Conservation (phyloP, 2,113 vertebrate species). For the Oreotragus oreotragus region DNA sequence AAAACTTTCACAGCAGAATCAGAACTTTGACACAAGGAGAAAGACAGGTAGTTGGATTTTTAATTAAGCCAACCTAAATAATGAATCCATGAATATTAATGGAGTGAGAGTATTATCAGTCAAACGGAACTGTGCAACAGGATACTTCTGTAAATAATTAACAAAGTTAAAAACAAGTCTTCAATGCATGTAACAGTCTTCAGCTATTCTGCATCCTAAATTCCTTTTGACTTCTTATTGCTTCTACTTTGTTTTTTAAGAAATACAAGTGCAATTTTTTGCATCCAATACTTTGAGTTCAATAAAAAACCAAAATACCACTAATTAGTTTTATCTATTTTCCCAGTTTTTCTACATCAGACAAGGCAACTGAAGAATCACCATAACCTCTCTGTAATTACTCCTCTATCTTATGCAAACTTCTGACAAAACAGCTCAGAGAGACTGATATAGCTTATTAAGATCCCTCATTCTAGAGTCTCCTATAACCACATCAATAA, state of each 20-base stretch:
- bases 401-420: not conserved
- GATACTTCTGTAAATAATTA: not conserved
- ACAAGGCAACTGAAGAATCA: not conserved
- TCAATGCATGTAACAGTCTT: not conserved
- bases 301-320: not conserved
- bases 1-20: not conserved
- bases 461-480: not conserved
- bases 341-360: not conserved
- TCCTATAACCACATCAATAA: not conserved
- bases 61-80: constrained; percentile 10
- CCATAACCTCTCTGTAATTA: not conserved
- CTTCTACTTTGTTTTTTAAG: not conserved
- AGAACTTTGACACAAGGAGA: not conserved
- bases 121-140: not conserved
- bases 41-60: not conserved
- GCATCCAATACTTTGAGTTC: not conserved
- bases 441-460: not conserved
- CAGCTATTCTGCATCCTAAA: not conserved
- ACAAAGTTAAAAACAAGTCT: constrained; percentile 6
- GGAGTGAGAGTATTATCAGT: not conserved
- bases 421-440: not conserved
- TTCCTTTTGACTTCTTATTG: not conserved
- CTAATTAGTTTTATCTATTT: not conserved
- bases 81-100: not conserved
- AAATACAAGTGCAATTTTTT: not conserved